A percentile compares a stretch with the other conserved stretches of the same genome.
phyloP scores from a whole-genome alignment of 2,113 vertebrate genomes.

The Scopus umbretta region DNA sequence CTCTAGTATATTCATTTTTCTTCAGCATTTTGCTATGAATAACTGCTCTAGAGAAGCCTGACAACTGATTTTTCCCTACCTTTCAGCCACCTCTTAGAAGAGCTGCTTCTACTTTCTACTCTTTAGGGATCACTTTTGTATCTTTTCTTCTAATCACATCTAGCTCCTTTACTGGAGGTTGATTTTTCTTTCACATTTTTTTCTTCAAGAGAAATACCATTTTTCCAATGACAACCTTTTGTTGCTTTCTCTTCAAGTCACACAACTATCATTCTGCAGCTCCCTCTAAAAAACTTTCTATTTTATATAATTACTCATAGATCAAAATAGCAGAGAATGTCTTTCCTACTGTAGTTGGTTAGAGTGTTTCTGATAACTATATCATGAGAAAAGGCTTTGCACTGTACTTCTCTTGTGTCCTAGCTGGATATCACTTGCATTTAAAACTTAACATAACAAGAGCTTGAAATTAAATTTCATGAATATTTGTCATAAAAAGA shows the following conservation, averaged over 20 bases:
- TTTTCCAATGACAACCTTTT: neutral
- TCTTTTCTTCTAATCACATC: neutral
- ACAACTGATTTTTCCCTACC: neutral
- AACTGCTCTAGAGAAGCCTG: neutral
- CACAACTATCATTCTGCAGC: neutral
- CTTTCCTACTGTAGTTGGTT: neutral
- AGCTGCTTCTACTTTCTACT: neutral
- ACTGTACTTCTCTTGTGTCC: neutral
- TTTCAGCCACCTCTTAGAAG: neutral
- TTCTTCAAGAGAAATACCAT: neutral
- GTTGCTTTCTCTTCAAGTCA: neutral
- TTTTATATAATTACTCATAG: neutral
- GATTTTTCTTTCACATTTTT: neutral
- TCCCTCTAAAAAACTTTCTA: neutral
- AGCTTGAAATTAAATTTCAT: slow-evolving; percentile 34
- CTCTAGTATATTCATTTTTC: neutral
- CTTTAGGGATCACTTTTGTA: neutral
- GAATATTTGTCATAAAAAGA: neutral
- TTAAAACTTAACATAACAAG: neutral
- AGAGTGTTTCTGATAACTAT: neutral
- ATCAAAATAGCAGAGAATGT: neutral
- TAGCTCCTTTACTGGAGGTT: neutral
- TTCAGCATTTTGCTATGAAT: neutral
- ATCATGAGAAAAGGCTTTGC: neutral
- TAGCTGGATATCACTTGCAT: neutral